Base-by-base conservation (phyloP, 2,113 vertebrate species). In the Paratilapia polleni region DNA sequence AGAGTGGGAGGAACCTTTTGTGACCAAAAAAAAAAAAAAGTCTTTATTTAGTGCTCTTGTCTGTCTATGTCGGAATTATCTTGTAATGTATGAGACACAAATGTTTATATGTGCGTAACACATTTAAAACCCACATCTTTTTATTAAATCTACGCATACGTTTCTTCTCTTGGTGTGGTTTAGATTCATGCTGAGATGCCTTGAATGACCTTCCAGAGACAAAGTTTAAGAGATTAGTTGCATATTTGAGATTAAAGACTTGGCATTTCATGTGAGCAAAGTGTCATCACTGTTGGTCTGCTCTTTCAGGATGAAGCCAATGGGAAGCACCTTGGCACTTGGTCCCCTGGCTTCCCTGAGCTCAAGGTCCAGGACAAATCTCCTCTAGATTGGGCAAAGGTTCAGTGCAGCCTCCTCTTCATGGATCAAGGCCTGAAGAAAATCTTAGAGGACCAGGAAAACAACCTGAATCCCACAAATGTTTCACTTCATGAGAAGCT, bases 391-490 rank as follows among this genome's bases (percentile, higher is more conserved):
- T 41, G 62, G 13, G 1, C 80, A 24, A 19, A 80, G 1, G 82
- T 88, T 13, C 76, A 80, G 11, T 94, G 93, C 73, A 81, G 92
- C 73, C 80, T 95, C 28, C 1, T 5, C 5, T 96, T 92, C 49
- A 90, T 95, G 79, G 3, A 1, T 4, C 0, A 76, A 2, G 91
- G 88, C 13, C 81, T 96, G 57, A 0, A 58, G 0, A 1, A 31
- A 9, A 34, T 95, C 57, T 20, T 41, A 4, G 1, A 80, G 8
- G 85, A 93, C 68, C 92, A 95, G 70, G 6, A 0, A 2, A 2
- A 11, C 24, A 20, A 86, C 8, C 19, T 91, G 64, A 88, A 86
- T 11, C 24, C 60, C 1, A 1, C 1, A 1, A 47, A 80, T 0
- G 0, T 12, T 1, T 1, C 3, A 0, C 80, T 92, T 34, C 24